Evolutionary conservation across 2,113 vertebrate species (phyloP).

Genomic region (Ammospiza nelsoni): DNA sequence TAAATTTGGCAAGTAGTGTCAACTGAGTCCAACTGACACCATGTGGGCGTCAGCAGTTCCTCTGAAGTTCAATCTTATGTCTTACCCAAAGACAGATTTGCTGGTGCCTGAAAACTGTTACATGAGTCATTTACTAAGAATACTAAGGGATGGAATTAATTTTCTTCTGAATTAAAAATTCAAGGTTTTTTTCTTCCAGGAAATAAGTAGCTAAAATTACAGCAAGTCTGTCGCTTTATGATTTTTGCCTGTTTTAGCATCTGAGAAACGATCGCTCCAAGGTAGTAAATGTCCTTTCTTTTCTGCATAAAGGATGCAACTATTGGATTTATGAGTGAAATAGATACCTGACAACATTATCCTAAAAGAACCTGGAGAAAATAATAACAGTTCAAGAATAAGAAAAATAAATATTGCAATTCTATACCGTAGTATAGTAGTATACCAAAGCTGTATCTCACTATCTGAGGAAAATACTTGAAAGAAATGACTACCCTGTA

Average conservation of each 20-base stretch:
- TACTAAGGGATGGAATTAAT: neutral
- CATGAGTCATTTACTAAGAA: conserved; percentile 29
- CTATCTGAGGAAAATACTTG: neutral
- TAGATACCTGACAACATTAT: neutral
- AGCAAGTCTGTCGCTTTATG: neutral
- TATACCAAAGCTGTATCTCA: no score
- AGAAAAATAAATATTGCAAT: neutral
- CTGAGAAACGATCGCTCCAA: neutral
- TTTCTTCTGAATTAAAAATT: conserved; percentile 19
- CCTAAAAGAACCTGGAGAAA: neutral
- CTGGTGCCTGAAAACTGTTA: conserved; percentile 15
- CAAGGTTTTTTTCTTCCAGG: neutral
- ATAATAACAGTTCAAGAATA: neutral
- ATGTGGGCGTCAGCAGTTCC: neutral
- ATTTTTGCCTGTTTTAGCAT: neutral
- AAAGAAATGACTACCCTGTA: neutral
- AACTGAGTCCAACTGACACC: neutral
- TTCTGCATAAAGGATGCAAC: neutral
- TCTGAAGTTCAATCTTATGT: neutral
- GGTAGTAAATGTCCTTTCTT: neutral
- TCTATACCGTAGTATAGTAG: neutral
- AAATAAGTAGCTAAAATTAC: neutral
- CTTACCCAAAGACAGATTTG: conserved; percentile 2
- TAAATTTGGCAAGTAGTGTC: neutral
- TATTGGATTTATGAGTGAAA: neutral